phyloP scores from a whole-genome alignment of 2,888 invertebrate genomes.

The Caenorhabditis wallacei region DNA sequence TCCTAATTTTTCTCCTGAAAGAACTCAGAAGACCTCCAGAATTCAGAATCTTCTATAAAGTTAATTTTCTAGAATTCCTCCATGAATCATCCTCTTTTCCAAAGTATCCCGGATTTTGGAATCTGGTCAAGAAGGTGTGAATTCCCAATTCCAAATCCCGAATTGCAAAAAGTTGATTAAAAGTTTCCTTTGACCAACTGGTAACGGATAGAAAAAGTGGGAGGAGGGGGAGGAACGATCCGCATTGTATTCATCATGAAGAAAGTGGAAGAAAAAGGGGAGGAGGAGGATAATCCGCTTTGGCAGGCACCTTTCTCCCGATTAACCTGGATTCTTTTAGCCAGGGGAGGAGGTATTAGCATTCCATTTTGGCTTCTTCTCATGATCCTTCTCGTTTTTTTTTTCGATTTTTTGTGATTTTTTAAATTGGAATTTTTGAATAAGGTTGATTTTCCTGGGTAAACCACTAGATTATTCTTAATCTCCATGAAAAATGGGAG shows the following conservation, averaged over 20 bases:
- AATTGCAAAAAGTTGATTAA: neutral
- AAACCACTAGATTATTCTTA: too few species aligned
- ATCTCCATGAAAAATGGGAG: neutral
- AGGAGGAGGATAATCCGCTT: slow-evolving; percentile 48
- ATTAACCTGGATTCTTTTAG: slow-evolving; percentile 54
- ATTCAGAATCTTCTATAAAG: too few species aligned
- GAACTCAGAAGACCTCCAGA: too few species aligned
- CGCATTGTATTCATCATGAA: slow-evolving; percentile 23
- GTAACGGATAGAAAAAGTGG: slow-evolving; percentile 22
- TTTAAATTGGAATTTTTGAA: too few species aligned
- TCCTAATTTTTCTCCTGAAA: too few species aligned
- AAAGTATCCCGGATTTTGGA: too few species aligned
- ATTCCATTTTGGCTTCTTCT: neutral
- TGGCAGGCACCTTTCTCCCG: slow-evolving; percentile 46
- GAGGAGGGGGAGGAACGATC: too few species aligned
- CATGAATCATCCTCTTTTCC: too few species aligned
- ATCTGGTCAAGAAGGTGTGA: too few species aligned
- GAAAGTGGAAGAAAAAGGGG: slow-evolving; percentile 2
- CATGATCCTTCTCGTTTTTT: neutral
- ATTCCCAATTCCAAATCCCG: neutral
- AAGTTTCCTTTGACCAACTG: slow-evolving; percentile 10
- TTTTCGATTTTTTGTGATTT: neutral
- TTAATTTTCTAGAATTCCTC: too few species aligned
- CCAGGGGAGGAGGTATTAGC: slow-evolving; percentile 5
- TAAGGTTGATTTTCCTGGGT: too few species aligned